These are phyloP conservation scores for Dryobota labecula DNA, from an alignment of 2,888 invertebrate genomes.

Conservation along the genomic window DNA sequence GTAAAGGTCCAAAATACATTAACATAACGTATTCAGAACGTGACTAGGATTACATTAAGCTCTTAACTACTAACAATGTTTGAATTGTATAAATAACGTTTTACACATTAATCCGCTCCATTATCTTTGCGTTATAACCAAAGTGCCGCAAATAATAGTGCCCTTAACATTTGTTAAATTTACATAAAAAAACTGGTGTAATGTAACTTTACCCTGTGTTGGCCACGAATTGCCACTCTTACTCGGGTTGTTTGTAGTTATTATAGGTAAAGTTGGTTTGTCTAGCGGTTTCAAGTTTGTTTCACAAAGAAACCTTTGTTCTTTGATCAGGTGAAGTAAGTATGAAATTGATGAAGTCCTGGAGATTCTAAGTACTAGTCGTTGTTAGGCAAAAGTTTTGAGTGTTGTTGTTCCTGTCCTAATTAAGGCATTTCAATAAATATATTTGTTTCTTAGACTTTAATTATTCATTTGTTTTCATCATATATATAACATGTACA, in stretches of 20 bases:
- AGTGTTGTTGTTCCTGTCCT: constrained; percentile 47
- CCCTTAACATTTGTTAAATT: constrained; percentile 43
- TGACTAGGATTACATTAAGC: constrained; percentile 60
- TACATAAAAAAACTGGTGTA: constrained; percentile 49
- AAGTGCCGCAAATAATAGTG: constrained; percentile 18
- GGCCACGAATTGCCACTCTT: constrained; percentile 39
- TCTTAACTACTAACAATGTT: constrained; percentile 45
- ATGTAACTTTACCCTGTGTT: constrained; percentile 24
- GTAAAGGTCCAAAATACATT: constrained; percentile 47
- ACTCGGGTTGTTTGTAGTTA: constrained; percentile 40
- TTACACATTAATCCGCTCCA: constrained; percentile 41
- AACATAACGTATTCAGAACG: constrained; percentile 52
- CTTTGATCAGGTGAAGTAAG: constrained; percentile 43
- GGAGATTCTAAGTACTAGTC: constrained; percentile 43
- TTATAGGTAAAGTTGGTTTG: constrained; percentile 41
- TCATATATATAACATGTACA: constrained; percentile 44
- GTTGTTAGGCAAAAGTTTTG: constrained; percentile 34
- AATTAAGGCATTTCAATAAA: constrained; percentile 42
- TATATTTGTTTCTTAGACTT: constrained; percentile 30
- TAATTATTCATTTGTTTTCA: constrained; percentile 34
- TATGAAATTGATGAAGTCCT: constrained; percentile 56
- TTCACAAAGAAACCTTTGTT: constrained; percentile 57
- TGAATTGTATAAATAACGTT: constrained; percentile 53
- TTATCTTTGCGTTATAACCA: constrained; percentile 40
- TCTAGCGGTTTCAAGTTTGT: constrained; percentile 48